A percentile compares a stretch with the other conserved stretches of the same genome.
Conservation (phyloP, 1,140 invertebrate species). For the Drosophila insularis region DNA sequence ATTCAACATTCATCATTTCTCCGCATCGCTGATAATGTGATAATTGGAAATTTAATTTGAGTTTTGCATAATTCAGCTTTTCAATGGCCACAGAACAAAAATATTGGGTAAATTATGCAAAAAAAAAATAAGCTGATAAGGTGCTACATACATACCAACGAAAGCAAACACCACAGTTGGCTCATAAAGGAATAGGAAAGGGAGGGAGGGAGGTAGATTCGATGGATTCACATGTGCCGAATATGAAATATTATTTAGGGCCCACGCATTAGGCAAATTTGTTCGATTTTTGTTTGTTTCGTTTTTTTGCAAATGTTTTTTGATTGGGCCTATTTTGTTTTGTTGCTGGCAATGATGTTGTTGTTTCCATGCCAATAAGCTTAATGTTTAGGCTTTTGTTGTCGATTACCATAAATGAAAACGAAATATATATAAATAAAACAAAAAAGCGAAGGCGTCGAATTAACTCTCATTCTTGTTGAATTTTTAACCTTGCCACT, state of each 20-base stretch:
- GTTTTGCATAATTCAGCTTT: neutral
- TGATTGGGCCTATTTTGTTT: constrained; percentile 37
- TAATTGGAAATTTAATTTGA: constrained; percentile 6
- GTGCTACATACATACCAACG: constrained; percentile 36
- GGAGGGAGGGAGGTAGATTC: constrained; percentile 27
- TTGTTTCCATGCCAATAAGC: constrained; percentile 70
- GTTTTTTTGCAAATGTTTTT: constrained; percentile 28
- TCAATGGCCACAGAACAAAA: neutral
- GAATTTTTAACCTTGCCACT: constrained; percentile 46
- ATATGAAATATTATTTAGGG: constrained; percentile 46
- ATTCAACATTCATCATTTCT: neutral
- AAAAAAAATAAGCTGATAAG: constrained; percentile 65
- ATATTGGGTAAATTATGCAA: constrained; percentile 53
- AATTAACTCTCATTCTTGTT: constrained; percentile 39
- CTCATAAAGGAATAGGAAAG: neutral
- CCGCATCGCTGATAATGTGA: neutral
- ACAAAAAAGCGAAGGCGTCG: constrained; percentile 54
- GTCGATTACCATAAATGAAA: constrained; percentile 77
- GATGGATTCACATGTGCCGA: constrained; percentile 51
- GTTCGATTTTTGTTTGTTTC: constrained; percentile 28
- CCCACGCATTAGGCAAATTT: constrained; percentile 53
- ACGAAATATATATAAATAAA: constrained; percentile 33
- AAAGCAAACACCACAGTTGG: constrained; percentile 47
- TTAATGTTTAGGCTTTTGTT: constrained; percentile 74
- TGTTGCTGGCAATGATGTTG: constrained; percentile 33